Base-by-base conservation (phyloP, 2,113 vertebrate genomes). In the Hippocampus comes region DNA sequence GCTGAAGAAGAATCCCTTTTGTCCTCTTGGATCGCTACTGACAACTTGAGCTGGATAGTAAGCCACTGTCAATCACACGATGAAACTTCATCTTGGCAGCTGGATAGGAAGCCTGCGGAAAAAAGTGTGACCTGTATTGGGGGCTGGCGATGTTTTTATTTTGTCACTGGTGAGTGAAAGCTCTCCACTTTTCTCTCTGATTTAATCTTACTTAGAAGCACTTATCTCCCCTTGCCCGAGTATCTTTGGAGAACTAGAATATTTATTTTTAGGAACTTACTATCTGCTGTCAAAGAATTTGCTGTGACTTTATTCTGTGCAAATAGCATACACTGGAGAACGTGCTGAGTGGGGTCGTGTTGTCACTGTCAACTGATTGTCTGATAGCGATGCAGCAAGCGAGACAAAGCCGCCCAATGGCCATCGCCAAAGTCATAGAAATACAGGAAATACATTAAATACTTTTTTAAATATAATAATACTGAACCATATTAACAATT, bases 141-240 rank as follows among this genome's bases (percentile, higher is more conserved):
- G n/a, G 20, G 48, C 70, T 60, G 2, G 61, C 73, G 76, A 78
- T 65, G 65, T 83, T 75, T 83, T 69, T 82, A 75, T 70, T 78
- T 78, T 74, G 71, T 82, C 59, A 76, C 71, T 66, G 41, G 71
- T 63, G 53, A 73, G 21, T 43, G 68, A 79, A 78, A 82, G 70
- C 78, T 46, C 64, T 9, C 41, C 43, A 25, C 49, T 69, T 70
- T 79, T 65, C 71, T 25, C 67, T 71, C 63, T 78, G 68, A 80
- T 75, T 67, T 38, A 51, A 67, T 80, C 71, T 66, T 63, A 84
- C 76, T 84, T 72, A 78, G 73, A 76, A 84, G 74, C 73, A 63
- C 85, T 76, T 27, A 48, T 76, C 77, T 78, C 42, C 20, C 23
- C 34, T 30, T 79, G 64, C 63, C 67, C 72, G 73, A 84, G 84